Conservation (phyloP, 2,888 invertebrate genomes). For the Pterostichus niger region DNA sequence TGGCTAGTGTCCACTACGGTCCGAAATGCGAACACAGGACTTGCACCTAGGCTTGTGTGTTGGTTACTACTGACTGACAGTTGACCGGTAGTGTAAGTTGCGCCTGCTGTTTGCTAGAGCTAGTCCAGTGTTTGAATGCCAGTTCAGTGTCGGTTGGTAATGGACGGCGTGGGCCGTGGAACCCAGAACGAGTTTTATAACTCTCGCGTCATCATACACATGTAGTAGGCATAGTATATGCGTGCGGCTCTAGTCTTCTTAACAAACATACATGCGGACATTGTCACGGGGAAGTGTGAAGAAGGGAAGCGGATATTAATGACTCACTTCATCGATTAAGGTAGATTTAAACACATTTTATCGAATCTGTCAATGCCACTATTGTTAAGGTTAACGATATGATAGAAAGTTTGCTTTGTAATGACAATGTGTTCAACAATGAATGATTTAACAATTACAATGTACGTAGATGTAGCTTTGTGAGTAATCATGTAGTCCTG, state of each 20-base stretch:
- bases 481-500: background rate
- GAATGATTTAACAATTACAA: too few species aligned
- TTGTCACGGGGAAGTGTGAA: too few species aligned
- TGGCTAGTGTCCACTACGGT: background rate
- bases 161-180: background rate
- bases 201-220: constrained; percentile 38
- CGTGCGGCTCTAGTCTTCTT: constrained; percentile 47
- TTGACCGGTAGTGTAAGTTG: constrained; percentile 67
- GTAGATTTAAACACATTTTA: too few species aligned
- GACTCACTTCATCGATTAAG: too few species aligned
- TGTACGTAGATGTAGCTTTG: too few species aligned
- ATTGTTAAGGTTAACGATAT: too few species aligned
- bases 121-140: constrained; percentile 65
- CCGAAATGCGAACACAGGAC: constrained; percentile 55
- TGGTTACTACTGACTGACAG: constrained; percentile 53
- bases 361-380: too few species aligned
- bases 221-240: constrained; percentile 63
- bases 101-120: constrained; percentile 67
- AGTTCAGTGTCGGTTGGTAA: constrained; percentile 64
- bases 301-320: too few species aligned
- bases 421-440: too few species aligned
- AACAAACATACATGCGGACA: too few species aligned
- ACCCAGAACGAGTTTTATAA: background rate
- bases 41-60: constrained; percentile 67
- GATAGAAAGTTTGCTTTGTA: too few species aligned